Evolutionary conservation across 2,113 vertebrate species (phyloP).

Genomic region (Gobio gobio): DNA sequence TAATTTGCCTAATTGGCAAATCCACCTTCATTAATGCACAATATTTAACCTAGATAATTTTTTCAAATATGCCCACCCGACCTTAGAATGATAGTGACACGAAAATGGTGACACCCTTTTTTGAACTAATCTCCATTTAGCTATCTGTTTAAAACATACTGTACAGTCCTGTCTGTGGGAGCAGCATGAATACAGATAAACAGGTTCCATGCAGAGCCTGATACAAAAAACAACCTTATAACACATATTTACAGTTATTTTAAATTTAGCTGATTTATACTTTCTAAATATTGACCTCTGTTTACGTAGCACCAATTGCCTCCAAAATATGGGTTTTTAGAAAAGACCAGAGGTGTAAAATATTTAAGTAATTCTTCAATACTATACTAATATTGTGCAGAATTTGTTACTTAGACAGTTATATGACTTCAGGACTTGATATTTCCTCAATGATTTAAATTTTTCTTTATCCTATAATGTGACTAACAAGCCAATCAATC

Average conservation of each 20-base stretch:
- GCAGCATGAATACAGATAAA: constrained; percentile 22
- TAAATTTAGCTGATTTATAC: background rate
- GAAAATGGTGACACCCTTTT: constrained; percentile 30
- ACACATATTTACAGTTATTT: background rate
- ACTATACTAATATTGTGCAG: background rate
- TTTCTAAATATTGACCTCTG: background rate
- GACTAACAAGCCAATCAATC: background rate
- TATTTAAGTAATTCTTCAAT: background rate
- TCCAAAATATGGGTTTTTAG: background rate
- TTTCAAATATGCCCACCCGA: constrained; percentile 14
- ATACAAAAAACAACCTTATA: background rate
- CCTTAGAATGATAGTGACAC: background rate
- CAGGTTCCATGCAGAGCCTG: too few relatives aligned
- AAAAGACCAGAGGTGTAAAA: background rate
- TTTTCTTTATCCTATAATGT: background rate
- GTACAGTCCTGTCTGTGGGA: constrained; percentile 17
- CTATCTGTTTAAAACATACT: constrained; percentile 50
- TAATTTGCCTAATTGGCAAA: background rate
- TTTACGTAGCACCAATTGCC: background rate
- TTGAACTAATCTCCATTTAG: constrained; percentile 25
- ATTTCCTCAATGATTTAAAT: background rate
- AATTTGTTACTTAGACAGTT: background rate
- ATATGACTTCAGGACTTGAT: background rate
- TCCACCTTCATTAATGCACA: background rate
- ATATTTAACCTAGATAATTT: background rate